phyloP scores from a whole-genome alignment of 1,140 invertebrate genomes.

The Brachionus plicatilis region DNA sequence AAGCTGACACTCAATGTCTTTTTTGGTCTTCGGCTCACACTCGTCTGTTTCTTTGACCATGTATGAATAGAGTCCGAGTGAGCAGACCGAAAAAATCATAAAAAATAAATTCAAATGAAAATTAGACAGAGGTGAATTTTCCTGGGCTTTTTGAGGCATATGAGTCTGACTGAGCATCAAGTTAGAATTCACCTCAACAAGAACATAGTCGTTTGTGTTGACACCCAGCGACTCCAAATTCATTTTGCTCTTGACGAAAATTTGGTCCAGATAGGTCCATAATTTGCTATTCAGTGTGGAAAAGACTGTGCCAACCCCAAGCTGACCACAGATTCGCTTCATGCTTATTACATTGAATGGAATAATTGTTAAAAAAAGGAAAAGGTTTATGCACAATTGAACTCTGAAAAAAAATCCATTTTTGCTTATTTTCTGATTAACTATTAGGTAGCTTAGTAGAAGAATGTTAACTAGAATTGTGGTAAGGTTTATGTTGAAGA shows the following conservation, averaged over 20 bases:
- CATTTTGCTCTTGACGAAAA: neutral
- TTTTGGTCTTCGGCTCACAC: neutral
- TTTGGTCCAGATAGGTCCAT: neutral
- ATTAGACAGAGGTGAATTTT: neutral
- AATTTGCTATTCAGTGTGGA: neutral
- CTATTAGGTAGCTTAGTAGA: neutral
- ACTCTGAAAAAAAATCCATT: neutral
- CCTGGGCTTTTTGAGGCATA: neutral
- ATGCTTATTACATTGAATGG: neutral
- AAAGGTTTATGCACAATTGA: neutral
- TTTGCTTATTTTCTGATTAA: neutral
- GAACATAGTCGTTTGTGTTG: neutral
- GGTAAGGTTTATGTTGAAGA: neutral
- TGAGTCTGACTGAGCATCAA: neutral
- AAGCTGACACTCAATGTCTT: neutral
- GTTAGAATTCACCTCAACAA: neutral
- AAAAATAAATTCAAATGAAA: neutral
- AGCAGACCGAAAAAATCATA: constrained; percentile 6
- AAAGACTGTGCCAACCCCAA: neutral
- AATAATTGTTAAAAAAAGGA: neutral
- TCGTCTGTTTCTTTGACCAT: neutral
- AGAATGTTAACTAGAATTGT: neutral
- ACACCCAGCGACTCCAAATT: neutral
- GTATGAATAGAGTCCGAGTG: neutral
- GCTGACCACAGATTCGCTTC: neutral